These are phyloP conservation scores for Athalia rosae DNA, from an alignment of 2,888 invertebrate genomes.

Conservation along the genomic window DNA sequence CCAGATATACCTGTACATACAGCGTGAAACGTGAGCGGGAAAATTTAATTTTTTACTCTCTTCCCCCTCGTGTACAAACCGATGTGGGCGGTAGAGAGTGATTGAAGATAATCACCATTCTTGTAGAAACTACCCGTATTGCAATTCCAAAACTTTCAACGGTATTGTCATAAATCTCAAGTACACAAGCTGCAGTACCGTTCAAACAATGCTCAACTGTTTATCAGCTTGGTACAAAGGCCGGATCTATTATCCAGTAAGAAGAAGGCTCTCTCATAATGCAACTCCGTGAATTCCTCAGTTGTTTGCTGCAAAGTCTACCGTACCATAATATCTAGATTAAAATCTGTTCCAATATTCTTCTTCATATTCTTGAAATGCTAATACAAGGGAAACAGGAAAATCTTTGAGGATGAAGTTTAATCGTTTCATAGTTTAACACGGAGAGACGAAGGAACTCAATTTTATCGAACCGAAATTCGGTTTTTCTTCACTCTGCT, in stretches of 20 bases:
- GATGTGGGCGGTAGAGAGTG: not conserved
- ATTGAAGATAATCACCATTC: conserved; percentile 22
- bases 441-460: too few relatives aligned
- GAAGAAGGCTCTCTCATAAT: not conserved
- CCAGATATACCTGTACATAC: not conserved
- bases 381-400: too few relatives aligned
- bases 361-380: not conserved
- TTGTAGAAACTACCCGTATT: not conserved
- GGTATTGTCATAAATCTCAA: conserved; percentile 26
- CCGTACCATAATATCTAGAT: not conserved
- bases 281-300: conserved; percentile 24
- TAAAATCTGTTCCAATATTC: not conserved
- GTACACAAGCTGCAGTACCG: not conserved
- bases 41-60: conserved; percentile 9
- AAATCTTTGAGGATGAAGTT: too few relatives aligned
- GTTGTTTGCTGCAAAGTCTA: conserved; percentile 1
- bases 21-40: not conserved
- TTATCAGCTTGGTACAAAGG: not conserved
- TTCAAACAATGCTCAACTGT: conserved; percentile 14
- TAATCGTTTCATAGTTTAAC: too few relatives aligned
- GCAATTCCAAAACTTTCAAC: conserved; percentile 18
- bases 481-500: too few relatives aligned
- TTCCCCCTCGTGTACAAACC: not conserved
- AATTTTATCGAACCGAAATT: too few relatives aligned
- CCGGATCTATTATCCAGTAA: not conserved